These are phyloP conservation scores for Gonocerus acuteangulatus DNA, from an alignment of 2,888 invertebrate species.

Conservation along the genomic window DNA sequence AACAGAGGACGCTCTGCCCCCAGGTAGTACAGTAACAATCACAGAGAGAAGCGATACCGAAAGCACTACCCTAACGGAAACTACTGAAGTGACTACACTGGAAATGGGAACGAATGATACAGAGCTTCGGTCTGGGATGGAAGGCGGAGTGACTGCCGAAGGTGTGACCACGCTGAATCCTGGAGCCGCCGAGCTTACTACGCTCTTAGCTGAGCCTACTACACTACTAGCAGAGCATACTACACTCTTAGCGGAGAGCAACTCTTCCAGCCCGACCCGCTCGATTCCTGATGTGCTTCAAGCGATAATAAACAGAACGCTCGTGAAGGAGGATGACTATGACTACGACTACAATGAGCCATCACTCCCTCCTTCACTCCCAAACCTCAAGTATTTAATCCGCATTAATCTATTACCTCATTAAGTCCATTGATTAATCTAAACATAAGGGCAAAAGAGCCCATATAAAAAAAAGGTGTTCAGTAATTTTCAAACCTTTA, in stretches of 20 bases:
- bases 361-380: conserved; percentile 71
- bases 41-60: background rate
- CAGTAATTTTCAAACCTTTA: too few species aligned
- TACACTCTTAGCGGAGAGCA: background rate
- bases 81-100: background rate
- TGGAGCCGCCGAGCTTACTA: conserved; percentile 5
- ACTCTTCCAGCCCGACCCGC: conserved; percentile 1
- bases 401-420: too few species aligned
- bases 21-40: background rate
- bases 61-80: conserved; percentile 1
- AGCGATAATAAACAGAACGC: conserved; percentile 49
- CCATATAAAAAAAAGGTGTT: too few species aligned
- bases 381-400: conserved; percentile 60
- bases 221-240: background rate
- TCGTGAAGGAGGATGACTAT: conserved; percentile 52
- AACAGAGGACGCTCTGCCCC: background rate
- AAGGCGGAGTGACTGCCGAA: background rate
- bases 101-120: conserved; percentile 14
- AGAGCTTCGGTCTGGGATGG: conserved; percentile 25
- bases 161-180: conserved; percentile 6
- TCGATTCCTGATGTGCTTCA: conserved; percentile 39
- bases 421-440: too few species aligned
- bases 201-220: background rate
- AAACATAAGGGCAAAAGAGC: too few species aligned
- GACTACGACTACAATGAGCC: conserved; percentile 64